phyloP scores from a whole-genome alignment of 2,797 vertebrate genomes.

The Chiloscyllium punctatum region DNA sequence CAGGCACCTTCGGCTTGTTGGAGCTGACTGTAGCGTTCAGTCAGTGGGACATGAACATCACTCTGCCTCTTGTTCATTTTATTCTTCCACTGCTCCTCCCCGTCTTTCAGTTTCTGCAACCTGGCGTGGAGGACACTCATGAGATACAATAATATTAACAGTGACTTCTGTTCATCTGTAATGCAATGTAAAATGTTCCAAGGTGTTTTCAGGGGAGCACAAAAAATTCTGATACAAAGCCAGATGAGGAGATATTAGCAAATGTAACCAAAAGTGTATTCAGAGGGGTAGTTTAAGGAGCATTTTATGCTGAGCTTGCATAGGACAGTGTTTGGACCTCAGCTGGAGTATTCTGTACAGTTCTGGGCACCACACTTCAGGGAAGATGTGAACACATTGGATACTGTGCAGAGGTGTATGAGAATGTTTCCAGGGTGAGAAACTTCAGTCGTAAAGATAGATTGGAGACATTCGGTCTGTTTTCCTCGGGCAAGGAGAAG shows the following conservation, averaged over 20 bases:
- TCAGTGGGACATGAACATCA: constrained; percentile 50
- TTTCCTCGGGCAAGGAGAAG: too few relatives aligned
- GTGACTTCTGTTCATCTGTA: neutral
- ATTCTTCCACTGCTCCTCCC: constrained; percentile 49
- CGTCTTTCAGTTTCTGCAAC: constrained; percentile 49
- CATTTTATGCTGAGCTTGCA: neutral
- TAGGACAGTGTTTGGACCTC: too few relatives aligned
- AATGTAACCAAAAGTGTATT: neutral
- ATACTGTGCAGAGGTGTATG: too few relatives aligned
- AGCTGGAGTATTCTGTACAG: too few relatives aligned
- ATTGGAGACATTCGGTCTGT: too few relatives aligned
- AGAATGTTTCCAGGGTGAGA: too few relatives aligned
- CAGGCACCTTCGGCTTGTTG: constrained; percentile 62
- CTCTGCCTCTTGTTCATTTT: constrained; percentile 49
- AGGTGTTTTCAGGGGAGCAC: neutral
- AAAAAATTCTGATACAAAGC: neutral
- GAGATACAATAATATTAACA: neutral
- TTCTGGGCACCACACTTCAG: too few relatives aligned
- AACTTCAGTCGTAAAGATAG: too few relatives aligned
- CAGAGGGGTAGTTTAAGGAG: neutral
- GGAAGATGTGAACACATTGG: too few relatives aligned
- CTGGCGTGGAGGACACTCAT: constrained; percentile 44
- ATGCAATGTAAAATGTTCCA: neutral
- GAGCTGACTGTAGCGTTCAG: constrained; percentile 62
- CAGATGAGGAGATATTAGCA: neutral